These are phyloP conservation scores for Erythrolamprus reginae DNA, from an alignment of 2,113 vertebrate genomes.

Conservation along the genomic window DNA sequence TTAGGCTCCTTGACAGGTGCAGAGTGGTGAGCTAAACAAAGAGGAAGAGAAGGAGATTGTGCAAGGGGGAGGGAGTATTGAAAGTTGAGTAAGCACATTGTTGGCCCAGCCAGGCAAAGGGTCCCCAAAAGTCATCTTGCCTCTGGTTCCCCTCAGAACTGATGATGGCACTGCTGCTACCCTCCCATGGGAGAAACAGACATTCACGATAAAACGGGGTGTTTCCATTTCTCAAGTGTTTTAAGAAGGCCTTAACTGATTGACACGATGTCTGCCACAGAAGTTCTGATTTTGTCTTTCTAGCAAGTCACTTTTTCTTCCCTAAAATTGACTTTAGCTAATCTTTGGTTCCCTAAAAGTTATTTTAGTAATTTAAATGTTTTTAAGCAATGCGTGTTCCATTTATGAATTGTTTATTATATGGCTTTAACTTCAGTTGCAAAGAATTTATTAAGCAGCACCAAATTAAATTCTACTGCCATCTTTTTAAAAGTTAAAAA, in stretches of 20 bases:
- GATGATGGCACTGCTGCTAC: neutral
- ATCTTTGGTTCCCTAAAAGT: neutral
- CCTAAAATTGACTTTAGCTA: neutral
- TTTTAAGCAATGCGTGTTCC: neutral
- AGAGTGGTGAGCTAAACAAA: neutral
- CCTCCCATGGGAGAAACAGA: neutral
- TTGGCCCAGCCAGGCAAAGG: neutral
- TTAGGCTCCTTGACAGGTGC: neutral
- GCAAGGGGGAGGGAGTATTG: neutral
- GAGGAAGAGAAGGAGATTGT: neutral
- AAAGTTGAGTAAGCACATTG: neutral
- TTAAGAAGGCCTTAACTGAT: neutral
- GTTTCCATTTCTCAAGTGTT: neutral
- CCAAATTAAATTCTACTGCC: neutral
- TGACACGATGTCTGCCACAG: neutral
- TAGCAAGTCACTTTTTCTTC: neutral
- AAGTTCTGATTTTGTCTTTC: neutral
- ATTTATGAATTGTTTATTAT: neutral
- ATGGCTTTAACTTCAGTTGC: neutral
- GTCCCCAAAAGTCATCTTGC: neutral
- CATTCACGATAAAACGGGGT: neutral
- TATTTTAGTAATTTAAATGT: neutral
- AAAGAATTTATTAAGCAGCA: neutral
- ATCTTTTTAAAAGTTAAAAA: neutral
- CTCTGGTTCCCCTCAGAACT: neutral